Base-by-base conservation (phyloP, 2,888 invertebrate genomes). In the Salticus scenicus region DNA sequence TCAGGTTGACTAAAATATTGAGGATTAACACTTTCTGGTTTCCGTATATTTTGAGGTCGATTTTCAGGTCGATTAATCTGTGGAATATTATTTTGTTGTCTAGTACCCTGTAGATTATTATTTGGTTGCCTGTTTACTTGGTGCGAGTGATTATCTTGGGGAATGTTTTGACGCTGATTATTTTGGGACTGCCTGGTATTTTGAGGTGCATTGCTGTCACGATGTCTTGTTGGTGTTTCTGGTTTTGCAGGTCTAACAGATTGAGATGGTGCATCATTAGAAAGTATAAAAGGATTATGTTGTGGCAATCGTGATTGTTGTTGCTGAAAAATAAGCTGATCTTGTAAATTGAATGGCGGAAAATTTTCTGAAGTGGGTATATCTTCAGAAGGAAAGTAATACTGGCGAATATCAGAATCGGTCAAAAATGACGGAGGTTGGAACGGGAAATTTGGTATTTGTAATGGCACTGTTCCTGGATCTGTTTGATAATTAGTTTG, bases 361-460 rank as follows among this genome's bases (percentile, higher is more conserved):
- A 51, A 51, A n/a, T 27, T 30, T 24, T n/a, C 31, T 0, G 42
- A 31, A 5, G 41, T 41, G 24, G 42, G 73, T 27, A 74, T 37
- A 12, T 66, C 67, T 31, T 71, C 72, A 7, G 78, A 63, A 7
- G 24, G 30, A 41, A 73, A 78, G 37, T 57, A 84, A 69, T 30
- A 31, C n/a, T 73, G 69, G n/a, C 31, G 63, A 17, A 27, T 66
- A 24, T 20, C 57, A 0, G 66, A 30, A 20, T 47, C 20, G 30
- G 33, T 67, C 20, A 70, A 10, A 42, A 73, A 78, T 4, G 47
- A 63, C 27, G 47, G 75, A 4, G 77, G 7, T 30, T 83, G 83
- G 37, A 77, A 83, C 1, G 83, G 83, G 10, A 83, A 83, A 24
- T 33, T 83, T 1, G 83, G 83, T 1, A 83, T 20, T n/a, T 47